Conservation (phyloP, 2,113 vertebrate species). For the Irena cyanogastra region DNA sequence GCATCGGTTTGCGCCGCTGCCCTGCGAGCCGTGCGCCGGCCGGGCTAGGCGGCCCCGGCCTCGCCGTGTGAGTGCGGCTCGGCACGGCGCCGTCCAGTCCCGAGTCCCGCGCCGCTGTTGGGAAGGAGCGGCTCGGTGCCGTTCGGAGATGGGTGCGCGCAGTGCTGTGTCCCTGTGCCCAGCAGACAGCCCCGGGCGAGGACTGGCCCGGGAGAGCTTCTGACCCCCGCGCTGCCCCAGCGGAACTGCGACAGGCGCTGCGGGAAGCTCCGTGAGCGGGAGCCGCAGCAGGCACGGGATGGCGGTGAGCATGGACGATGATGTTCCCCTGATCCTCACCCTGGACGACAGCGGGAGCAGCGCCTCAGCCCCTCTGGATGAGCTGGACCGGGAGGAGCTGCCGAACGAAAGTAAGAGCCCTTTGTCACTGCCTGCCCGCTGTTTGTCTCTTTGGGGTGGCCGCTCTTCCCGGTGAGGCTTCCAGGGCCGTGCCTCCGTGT, state of each 20-base stretch:
- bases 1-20: not conserved
- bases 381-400: conserved; percentile 69
- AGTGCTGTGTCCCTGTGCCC: not conserved
- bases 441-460: not conserved
- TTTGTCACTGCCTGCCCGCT: not conserved
- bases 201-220: not conserved
- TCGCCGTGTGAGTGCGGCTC: not conserved
- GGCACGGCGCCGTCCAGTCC: too few species aligned
- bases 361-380: conserved; percentile 67
- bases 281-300: conserved; percentile 15
- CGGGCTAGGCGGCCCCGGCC: not conserved
- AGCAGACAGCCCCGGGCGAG: conserved; percentile 20
- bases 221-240: not conserved
- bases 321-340: conserved; percentile 92
- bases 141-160: not conserved
- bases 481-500: not conserved
- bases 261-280: not conserved
- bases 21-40: accelerated
- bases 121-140: too few species aligned
- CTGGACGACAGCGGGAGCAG: conserved; percentile 82
- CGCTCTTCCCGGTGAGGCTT: not conserved
- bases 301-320: conserved; percentile 83
- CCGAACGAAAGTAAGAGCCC: conserved; percentile 80
- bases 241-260: not conserved
- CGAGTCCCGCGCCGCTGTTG: too few species aligned